These are phyloP conservation scores for Drosophila baimaii DNA, from an alignment of 1,140 invertebrate genomes.

Conservation along the genomic window DNA sequence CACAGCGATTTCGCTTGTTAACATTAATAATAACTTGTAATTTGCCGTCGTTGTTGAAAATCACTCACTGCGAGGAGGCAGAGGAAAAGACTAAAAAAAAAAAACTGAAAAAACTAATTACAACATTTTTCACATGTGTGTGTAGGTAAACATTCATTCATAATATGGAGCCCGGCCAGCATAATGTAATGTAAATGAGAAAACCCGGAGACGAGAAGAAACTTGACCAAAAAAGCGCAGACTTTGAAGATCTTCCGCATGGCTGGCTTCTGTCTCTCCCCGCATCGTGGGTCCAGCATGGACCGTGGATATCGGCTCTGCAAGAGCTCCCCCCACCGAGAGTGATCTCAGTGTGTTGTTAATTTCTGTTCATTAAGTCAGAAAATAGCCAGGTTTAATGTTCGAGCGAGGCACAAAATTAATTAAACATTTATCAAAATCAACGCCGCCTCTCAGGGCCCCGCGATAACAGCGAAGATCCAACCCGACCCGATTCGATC, in stretches of 20 bases:
- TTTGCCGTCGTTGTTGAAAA: slow-evolving; percentile 79
- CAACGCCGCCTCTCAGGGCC: slow-evolving; percentile 68
- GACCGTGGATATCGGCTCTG: slow-evolving; percentile 20
- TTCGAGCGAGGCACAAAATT: slow-evolving; percentile 77
- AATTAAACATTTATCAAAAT: slow-evolving; percentile 84
- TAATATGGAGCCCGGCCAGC: slow-evolving; percentile 65
- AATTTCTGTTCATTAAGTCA: slow-evolving; percentile 82
- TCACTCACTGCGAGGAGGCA: slow-evolving; percentile 56
- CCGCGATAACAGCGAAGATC: slow-evolving; percentile 38
- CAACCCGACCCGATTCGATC: slow-evolving; percentile 4
- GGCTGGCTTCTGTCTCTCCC: slow-evolving; percentile 48
- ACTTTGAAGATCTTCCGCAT: slow-evolving; percentile 82
- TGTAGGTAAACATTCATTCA: slow-evolving; percentile 78
- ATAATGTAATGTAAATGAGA: slow-evolving; percentile 78
- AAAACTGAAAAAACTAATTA: slow-evolving; percentile 73
- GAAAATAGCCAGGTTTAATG: slow-evolving; percentile 82
- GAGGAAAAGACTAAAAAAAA: slow-evolving; percentile 14
- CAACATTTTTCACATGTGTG: slow-evolving; percentile 78
- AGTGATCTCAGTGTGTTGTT: slow-evolving; percentile 73
- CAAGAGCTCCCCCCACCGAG: slow-evolving; percentile 20
- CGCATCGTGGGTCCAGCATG: slow-evolving; percentile 1
- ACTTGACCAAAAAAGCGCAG: slow-evolving; percentile 53
- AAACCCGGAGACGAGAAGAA: slow-evolving; percentile 49
- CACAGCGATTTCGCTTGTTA: slow-evolving; percentile 76
- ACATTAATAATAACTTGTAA: slow-evolving; percentile 82